Base-by-base conservation (phyloP, 2,888 invertebrate genomes). In the Melanargia galathea region DNA sequence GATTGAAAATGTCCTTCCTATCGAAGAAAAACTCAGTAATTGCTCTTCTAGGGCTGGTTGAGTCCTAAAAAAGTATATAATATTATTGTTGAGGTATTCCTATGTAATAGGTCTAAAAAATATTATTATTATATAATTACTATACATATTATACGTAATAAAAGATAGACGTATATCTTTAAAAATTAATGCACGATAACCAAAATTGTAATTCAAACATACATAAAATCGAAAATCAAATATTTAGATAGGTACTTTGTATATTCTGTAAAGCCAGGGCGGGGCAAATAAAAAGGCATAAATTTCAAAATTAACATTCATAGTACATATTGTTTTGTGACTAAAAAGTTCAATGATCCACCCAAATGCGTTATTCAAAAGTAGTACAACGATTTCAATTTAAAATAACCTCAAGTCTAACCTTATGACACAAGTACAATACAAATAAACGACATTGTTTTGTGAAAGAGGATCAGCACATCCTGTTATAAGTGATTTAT, bases 331-430 rank as follows among this genome's bases (percentile, higher is more conserved):
- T 69, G 63, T 63, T 26, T 57, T 63, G 35, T 45, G 26, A 35
- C 24, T 61, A 69, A 74, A 73, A 70, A 67, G 84, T 80, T 76
- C 84, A 75, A 72, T 71, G 84, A 74, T 78, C 84, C 58, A 24
- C 11, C 66, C 64, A 77, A 78, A 77, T 80, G 68, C 74, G 69
- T 79, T 77, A 77, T 77, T 78, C 75, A 75, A 70, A 75, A 69
- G 71, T 72, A 74, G 73, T 70, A 71, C 48, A 58, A 68, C 63
- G 71, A 73, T 75, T 74, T 70, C 69, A 79, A 78, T 76, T 75
- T 73, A 70, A 70, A 75, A 77, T 80, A 76, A 71, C 71, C 73
- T 74, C 70, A 71, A 72, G 69, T 70, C 67, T 74, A 72, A 71
- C 60, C 66, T 66, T 62, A 61, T 61, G 61, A 64, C 65, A 68